Evolutionary conservation across 1,140 invertebrate genomes (phyloP), one percentile per base, ranked within the genome.

Genomic region (Magallana gigas): DNA sequence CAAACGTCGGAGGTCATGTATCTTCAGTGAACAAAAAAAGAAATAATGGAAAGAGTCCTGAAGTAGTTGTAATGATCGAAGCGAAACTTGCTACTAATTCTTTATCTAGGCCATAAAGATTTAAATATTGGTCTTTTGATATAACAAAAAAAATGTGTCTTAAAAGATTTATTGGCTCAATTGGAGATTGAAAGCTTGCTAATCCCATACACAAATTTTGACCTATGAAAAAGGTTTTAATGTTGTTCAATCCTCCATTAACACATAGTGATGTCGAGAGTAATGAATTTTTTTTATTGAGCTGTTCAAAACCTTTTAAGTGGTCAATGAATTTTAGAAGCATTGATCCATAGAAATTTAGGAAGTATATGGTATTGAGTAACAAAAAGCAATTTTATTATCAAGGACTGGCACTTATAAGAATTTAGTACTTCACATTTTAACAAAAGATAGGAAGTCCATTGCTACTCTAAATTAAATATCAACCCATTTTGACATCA

Each of bases 251-350:
- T 76, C 68, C 18, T 29, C 68, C 36, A 29, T 76, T 76, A 76
- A 29, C 23, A 76, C 23, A 76, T 76, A 76, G 36, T 76, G 23
- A 29, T 76, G 68, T 76, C 36, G 23, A 62, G 5, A 62, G 36
- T 62, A 76, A 76, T 36, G 8, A 29, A 23, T 29, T 48, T 48
- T 76, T 29, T 76, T 76, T 76, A 76, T 29, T 36, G 23, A 76
- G 23, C 12, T 76, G 18, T 76, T 76, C 23, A 48, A 29, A 76
- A 76, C 68, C 68, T 76, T 29, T 76, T 76, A 29, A 76, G 23
- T 29, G 68, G 68, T 76, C 68, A 36, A 23, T 29, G 68, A 76
- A 76, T 76, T 76, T 76, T 76, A 76, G 8, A 76, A 11, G 64
- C 18, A 71, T 71, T 71, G 18, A 71, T 71, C n/a, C 12, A 3